Base-by-base conservation (phyloP, 1,140 invertebrate species). In the Harpegnathos saltator region DNA sequence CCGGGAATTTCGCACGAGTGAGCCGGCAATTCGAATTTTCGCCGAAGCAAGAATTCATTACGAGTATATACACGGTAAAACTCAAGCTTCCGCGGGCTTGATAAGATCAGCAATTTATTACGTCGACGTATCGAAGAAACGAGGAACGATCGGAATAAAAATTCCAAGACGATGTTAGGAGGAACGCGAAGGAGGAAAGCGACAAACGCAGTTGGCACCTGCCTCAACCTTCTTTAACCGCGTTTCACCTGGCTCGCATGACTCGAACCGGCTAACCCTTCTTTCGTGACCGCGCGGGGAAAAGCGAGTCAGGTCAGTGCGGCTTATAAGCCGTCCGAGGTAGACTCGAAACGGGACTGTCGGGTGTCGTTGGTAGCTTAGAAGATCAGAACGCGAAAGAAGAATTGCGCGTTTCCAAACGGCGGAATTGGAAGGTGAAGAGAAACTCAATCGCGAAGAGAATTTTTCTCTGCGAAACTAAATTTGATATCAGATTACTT, bases 231-330 rank as follows among this genome's bases (percentile, higher is more conserved):
- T 9, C 44, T 62, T 82, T 82, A 59, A 62, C 26, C 44, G 54
- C 78, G 44, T 86, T 77, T 87, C 19, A 59, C 59, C 17, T 52
- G 56, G 11, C 22, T 72, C 62, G 54, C 54, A 50, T 72, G 58
- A 68, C 56, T 38, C 33, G 17, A n/a, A n/a, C n/a, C 38, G 50
- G 3, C 17, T 59, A 68, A 56, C 12, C 58, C 24, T 71, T 48
- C 44, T 12, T 22, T 69, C 75, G 75, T 50, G 78, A 58, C 65
- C 52, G 24, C 58, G 11, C 19, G 54, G 50, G 15, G 44, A 74
- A 56, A n/a, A 24, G 14, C 50, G 50, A 74, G 22, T 38, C 65
- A 69, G 81, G 81, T 87, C 85, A 87, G 81, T 63, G 50, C 24
- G 69, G 26, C 59, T 73, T 84, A 83, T 29, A 44, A 73, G n/a